Evolutionary conservation across 1,140 invertebrate genomes (phyloP).

Genomic region (Zaprionus inermis): DNA sequence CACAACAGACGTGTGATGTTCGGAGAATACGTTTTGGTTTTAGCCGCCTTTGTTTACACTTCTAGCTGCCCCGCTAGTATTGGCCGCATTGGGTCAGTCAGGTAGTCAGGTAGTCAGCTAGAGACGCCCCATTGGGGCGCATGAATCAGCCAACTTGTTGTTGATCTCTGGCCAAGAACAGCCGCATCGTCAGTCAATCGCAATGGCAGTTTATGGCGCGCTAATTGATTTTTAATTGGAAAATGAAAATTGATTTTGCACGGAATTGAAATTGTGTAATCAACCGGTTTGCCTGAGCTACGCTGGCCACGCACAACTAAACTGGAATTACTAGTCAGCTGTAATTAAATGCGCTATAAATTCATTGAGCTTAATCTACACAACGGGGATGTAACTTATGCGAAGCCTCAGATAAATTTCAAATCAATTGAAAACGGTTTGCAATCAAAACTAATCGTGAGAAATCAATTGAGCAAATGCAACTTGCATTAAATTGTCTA

Average conservation of each 20-base stretch:
- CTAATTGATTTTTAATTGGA: constrained; percentile 78
- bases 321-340: constrained; percentile 34
- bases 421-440: constrained; percentile 24
- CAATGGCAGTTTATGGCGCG: constrained; percentile 57
- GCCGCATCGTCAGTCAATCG: constrained; percentile 63
- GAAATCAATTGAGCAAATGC: constrained; percentile 13
- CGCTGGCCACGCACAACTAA: neutral
- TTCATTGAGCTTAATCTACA: constrained; percentile 44
- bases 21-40: neutral
- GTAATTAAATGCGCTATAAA: constrained; percentile 45
- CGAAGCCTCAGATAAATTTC: constrained; percentile 12
- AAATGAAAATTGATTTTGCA: constrained; percentile 66
- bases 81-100: neutral
- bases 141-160: constrained; percentile 31
- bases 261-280: constrained; percentile 74
- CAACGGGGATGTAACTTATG: constrained; percentile 27
- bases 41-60: constrained; percentile 1
- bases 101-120: constrained; percentile 6
- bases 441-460: constrained; percentile 23
- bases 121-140: constrained; percentile 27
- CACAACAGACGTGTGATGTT: neutral
- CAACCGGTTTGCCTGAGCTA: constrained; percentile 52
- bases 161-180: constrained; percentile 21
- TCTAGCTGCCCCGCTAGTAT: neutral
- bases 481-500: neutral